Evolutionary conservation across 2,888 invertebrate genomes (phyloP), one percentile per base, ranked within the genome.

Genomic region (Tetragonula carbonaria): DNA sequence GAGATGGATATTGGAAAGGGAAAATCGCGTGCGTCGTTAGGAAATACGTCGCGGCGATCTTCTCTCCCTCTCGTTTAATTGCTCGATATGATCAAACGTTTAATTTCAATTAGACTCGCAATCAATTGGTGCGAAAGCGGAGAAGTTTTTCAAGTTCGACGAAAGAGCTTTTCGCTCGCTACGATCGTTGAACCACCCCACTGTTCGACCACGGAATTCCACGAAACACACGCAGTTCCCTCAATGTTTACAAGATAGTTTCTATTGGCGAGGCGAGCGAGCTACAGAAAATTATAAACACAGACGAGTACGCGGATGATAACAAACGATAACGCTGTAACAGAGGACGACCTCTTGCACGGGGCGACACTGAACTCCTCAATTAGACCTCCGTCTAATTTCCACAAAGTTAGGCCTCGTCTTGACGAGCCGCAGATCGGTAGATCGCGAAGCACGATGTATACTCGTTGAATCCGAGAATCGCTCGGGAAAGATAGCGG

Each of bases 71-170:
- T 74, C 73, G 59, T 80, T 78, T 86, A 87, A 88, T 85, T 86
- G 80, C 73, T 63, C 62, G 59, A 50, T 23, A 28, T 50, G 73
- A 84, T 57, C 73, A 57, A 8, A 51, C 68, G 74, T 71, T 84
- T 82, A 82, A 83, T 87, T 88, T 86, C 80, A 74, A 82, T 86
- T 77, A 78, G 85, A 67, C 8, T 8, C 0, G 1, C 8, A 45
- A 45, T 72, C 73, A 67, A 72, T 73, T 28, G 74, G 38, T 66
- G 65, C 28, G 23, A 70, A 76, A 55, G 45, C 57, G 53, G 23
- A 62, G n/a, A 21, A 4, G 2, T 6, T n/a, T 28, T 23, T 23
- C 33, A 14, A 8, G 21, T 74, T 53, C 53, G 38, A 38, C 18
- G 21, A 4, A 14, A 63, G 18, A 28, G 8, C 16, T 4, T 4